Conservation (phyloP, 2,113 vertebrate species). For the Bubalus kerabau region DNA sequence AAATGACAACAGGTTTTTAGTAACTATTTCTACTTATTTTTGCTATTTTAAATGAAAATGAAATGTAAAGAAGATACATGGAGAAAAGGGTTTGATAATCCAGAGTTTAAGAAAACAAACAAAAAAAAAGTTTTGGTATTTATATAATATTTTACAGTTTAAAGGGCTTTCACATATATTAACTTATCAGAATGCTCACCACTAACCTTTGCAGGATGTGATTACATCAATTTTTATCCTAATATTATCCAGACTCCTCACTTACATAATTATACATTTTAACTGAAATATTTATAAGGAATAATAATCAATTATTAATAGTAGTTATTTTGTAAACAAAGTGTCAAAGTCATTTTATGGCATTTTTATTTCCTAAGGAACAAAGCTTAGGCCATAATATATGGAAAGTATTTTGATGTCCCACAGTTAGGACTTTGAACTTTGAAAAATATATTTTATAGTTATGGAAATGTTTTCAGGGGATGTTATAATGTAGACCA, state of each 20-base stretch:
- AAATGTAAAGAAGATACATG: not conserved
- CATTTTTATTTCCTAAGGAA: not conserved
- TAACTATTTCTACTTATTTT: conserved; percentile 18
- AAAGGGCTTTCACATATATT: not conserved
- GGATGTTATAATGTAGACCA: conserved; percentile 46
- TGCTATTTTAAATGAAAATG: conserved; percentile 26
- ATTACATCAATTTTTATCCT: not conserved
- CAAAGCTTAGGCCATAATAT: conserved; percentile 19
- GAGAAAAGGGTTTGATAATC: not conserved
- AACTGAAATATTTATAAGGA: conserved; percentile 43
- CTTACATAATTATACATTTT: conserved; percentile 33
- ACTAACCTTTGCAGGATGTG: not conserved
- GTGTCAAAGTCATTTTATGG: conserved; percentile 26
- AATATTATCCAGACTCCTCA: not conserved
- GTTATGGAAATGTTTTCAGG: conserved; percentile 64
- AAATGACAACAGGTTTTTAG: not conserved
- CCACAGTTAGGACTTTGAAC: conserved; percentile 46
- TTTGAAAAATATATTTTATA: conserved; percentile 54
- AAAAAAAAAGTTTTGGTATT: not conserved
- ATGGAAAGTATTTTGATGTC: conserved; percentile 57
- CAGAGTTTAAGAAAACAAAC: not conserved
- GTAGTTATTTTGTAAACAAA: conserved; percentile 43
- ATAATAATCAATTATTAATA: conserved; percentile 39
- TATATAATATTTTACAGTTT: not conserved
- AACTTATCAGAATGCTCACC: not conserved